Conservation (phyloP, 2,888 invertebrate species). For the Mellilla xanthometata region DNA sequence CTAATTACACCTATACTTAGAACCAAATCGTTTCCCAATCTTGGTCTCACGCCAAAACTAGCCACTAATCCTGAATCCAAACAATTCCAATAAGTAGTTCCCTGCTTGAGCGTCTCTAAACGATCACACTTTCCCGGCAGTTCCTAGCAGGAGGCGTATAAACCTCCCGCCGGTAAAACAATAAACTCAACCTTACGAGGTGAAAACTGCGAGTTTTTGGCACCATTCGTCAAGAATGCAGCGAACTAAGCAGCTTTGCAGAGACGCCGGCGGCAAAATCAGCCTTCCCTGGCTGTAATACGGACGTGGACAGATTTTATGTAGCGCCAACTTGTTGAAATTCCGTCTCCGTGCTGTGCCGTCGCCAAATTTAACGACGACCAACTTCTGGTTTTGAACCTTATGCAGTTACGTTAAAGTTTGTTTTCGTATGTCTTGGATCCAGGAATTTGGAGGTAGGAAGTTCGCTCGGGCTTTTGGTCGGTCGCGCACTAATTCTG, state of each 20-base stretch:
- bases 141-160: slow-evolving; percentile 26
- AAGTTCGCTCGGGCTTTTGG: slow-evolving; percentile 76
- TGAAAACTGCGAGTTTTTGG: slow-evolving; percentile 78
- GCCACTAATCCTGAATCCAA: background rate
- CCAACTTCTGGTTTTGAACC: slow-evolving; percentile 40
- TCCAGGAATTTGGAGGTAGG: slow-evolving; percentile 50
- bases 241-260: slow-evolving; percentile 47
- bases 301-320: slow-evolving; percentile 43
- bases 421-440: slow-evolving; percentile 44
- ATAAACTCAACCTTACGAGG: slow-evolving; percentile 69
- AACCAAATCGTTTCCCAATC: background rate
- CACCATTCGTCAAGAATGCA: slow-evolving; percentile 79
- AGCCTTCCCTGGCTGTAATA: slow-evolving; percentile 49
- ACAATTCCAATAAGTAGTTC: background rate
- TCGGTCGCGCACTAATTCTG: slow-evolving; percentile 75
- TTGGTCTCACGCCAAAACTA: slow-evolving; percentile 1
- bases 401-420: slow-evolving; percentile 48
- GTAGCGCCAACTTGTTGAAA: slow-evolving; percentile 77
- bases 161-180: slow-evolving; percentile 42
- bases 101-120: slow-evolving; percentile 4
- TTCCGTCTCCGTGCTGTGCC: slow-evolving; percentile 71
- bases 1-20: background rate
- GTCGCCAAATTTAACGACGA: slow-evolving; percentile 60
- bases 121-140: slow-evolving; percentile 24
- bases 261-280: slow-evolving; percentile 37